A percentile compares a stretch with the other conserved stretches of the same genome.
phyloP scores from a whole-genome alignment of 2,113 vertebrate species.

The Malurus melanocephalus region DNA sequence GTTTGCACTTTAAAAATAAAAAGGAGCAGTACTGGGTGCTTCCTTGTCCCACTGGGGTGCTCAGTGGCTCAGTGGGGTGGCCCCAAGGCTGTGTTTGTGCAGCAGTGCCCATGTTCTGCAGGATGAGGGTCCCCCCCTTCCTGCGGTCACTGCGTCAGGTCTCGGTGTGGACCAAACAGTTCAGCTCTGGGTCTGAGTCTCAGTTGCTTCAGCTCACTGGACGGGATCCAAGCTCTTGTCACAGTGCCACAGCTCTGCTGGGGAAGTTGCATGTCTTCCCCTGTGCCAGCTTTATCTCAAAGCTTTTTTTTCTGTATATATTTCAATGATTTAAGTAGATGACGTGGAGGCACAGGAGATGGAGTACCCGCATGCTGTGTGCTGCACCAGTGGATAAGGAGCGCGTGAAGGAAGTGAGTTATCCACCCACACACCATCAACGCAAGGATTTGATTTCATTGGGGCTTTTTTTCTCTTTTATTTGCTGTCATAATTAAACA shows the following conservation, averaged over 20 bases:
- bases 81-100: neutral
- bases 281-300: conserved; percentile 27
- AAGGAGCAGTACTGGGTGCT: neutral
- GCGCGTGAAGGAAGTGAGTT: conserved; percentile 2
- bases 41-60: neutral
- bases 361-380: neutral
- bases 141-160: neutral
- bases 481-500: neutral
- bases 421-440: conserved; percentile 5
- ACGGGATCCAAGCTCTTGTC: conserved; percentile 3
- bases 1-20: neutral
- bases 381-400: neutral
- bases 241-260: neutral
- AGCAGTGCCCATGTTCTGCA: neutral
- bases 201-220: neutral
- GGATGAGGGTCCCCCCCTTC: neutral
- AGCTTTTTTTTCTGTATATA: neutral
- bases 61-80: neutral
- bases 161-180: rapidly evolving
- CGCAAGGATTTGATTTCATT: neutral
- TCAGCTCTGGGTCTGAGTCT: neutral
- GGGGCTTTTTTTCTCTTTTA: neutral
- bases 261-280: neutral
- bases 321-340: conserved; percentile 29
- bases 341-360: neutral